Evolutionary conservation across 2,797 vertebrate species (phyloP).

Genomic region (Myotis myotis): DNA sequence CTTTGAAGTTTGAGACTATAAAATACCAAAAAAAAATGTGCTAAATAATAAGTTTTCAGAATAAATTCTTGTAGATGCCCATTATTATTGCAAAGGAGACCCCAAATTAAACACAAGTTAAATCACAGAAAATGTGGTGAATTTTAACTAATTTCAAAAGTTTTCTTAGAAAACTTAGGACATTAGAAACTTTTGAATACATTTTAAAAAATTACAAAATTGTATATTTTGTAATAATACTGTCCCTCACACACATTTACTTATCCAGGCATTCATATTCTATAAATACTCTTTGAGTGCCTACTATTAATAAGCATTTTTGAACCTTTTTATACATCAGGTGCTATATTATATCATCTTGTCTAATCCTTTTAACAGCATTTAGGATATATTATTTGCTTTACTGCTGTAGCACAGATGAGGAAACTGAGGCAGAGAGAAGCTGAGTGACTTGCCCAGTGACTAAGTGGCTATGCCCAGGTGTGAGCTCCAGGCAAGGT

Average conservation of each 20-base stretch:
- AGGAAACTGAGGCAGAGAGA: neutral
- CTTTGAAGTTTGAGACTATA: neutral
- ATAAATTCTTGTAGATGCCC: neutral
- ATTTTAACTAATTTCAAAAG: conserved; percentile 24
- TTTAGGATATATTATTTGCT: neutral
- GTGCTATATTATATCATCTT: neutral
- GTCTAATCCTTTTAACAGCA: neutral
- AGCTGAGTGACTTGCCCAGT: neutral
- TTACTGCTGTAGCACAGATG: neutral
- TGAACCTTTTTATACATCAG: neutral
- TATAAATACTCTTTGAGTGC: neutral
- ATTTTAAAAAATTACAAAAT: conserved; percentile 20
- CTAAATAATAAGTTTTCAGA: neutral
- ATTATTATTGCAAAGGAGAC: conserved; percentile 16
- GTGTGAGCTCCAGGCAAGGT: neutral
- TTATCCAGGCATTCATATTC: conserved; percentile 8
- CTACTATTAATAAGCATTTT: neutral
- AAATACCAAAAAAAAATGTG: neutral
- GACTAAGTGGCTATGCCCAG: neutral
- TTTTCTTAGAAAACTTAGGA: conserved; percentile 18
- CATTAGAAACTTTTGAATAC: neutral
- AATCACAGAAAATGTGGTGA: neutral
- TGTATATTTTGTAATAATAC: neutral
- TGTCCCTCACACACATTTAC: neutral
- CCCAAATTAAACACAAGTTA: neutral